phyloP scores from a whole-genome alignment of 1,140 invertebrate species.

The Cyclargus thomasi region DNA sequence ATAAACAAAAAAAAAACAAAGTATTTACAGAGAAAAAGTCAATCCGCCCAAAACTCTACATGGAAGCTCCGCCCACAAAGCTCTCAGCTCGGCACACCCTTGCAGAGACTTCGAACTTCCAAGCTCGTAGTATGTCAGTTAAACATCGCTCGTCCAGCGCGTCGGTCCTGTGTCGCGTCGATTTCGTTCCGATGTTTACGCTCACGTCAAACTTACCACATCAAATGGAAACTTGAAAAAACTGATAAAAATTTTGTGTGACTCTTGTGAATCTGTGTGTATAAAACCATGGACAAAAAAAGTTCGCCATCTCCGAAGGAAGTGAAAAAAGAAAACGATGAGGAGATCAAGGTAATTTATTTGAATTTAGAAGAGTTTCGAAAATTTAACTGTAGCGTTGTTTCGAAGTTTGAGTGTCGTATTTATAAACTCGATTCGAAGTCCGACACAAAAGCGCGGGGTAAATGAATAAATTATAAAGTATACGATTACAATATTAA shows the following conservation, averaged over 20 bases:
- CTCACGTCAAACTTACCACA: constrained; percentile 39
- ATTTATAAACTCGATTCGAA: constrained; percentile 70
- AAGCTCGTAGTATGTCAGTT: constrained; percentile 38
- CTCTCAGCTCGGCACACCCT: constrained; percentile 28
- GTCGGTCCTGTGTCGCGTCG: constrained; percentile 24
- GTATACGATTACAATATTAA: constrained; percentile 71
- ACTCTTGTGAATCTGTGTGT: constrained; percentile 37
- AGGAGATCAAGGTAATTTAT: constrained; percentile 70
- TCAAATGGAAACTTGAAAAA: constrained; percentile 34
- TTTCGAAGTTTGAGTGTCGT: constrained; percentile 55
- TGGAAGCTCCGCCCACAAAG: constrained; percentile 53
- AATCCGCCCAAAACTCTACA: constrained; percentile 31
- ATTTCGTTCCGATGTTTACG: constrained; percentile 48
- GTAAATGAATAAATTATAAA: constrained; percentile 66
- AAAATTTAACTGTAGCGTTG: constrained; percentile 28
- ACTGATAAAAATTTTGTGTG: constrained; percentile 22
- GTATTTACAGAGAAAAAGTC: background rate
- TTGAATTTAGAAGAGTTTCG: background rate
- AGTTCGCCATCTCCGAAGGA: constrained; percentile 49
- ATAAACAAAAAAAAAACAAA: background rate
- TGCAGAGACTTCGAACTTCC: constrained; percentile 16
- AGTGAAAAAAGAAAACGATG: constrained; percentile 74
- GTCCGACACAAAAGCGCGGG: constrained; percentile 47
- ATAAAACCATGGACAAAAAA: constrained; percentile 57
- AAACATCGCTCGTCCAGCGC: constrained; percentile 38